Base-by-base conservation (phyloP, 2,113 vertebrate species). In the Alligator sinensis region DNA sequence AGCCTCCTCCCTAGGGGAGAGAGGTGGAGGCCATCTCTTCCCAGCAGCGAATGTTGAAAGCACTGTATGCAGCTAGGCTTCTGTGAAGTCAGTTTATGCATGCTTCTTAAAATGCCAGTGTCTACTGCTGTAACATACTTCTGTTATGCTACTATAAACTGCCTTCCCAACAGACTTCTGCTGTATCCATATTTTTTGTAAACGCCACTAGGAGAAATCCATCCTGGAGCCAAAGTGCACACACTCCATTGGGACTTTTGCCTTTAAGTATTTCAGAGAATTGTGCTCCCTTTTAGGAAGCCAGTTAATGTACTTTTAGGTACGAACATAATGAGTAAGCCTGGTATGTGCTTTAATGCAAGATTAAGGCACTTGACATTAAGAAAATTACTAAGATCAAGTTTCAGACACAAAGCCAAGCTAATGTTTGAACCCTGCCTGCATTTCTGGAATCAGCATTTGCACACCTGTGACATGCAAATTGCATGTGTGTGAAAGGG, bases 291-390 rank as follows among this genome's bases (percentile, higher is more conserved):
- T 82, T 9, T 30, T 81, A 58, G 80, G 87, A 90, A 83, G 62
- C 38, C 34, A 84, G 76, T 64, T 84, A 82, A 74, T n/a, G 57
- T 90, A 9, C 92, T 95, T 91, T 90, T 93, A 95, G 92, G 86
- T 95, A 77, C 93, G 62, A 88, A 81, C 80, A 87, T 34, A 6
- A 34, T 64, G 30, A 59, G 54, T 18, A 38, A 66, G 34, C n/a
- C 86, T 77, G 13, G 3, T 6, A 38, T 82, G 68, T 86, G 87
- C 75, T 61, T 85, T 79, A 60, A 89, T 89, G 80, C 85, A 80
- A 84, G 76, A 80, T 27, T 47, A 2, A 1, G 84, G 28, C 70
- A 76, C 66, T 54, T 84, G 87, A 24, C 17, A 58, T 68, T 85
- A 79, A 92, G 27, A 72, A 85, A 93, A 86, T 82, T 3, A 60